A percentile compares a stretch with the other conserved stretches of the same genome.
These are phyloP conservation scores for Pyrocephalus nanus DNA, from an alignment of 2,797 vertebrate genomes.

Conservation along the genomic window DNA sequence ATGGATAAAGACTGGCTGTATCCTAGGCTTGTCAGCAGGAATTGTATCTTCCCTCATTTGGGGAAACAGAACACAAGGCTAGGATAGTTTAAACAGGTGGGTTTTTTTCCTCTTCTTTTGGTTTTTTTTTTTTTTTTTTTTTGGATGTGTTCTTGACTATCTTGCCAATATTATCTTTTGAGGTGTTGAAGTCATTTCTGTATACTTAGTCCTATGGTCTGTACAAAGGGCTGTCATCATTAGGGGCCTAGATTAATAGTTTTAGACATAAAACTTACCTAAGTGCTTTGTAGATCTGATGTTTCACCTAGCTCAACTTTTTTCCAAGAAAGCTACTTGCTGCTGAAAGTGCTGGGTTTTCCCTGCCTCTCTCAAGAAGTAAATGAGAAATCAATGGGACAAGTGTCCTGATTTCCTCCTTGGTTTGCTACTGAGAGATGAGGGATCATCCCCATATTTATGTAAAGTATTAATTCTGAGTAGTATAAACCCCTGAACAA, in stretches of 20 bases:
- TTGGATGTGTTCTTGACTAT: not conserved
- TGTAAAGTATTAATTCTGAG: not conserved
- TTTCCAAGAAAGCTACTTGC: not conserved
- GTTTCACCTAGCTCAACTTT: not conserved
- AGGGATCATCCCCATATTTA: not conserved
- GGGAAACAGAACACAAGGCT: fast-evolving
- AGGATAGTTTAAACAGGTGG: not conserved
- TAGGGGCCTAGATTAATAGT: not conserved
- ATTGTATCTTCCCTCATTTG: too few relatives aligned
- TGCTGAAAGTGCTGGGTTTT: not conserved
- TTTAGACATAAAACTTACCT: not conserved
- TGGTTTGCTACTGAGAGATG: not conserved
- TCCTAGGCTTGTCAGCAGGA: not conserved
- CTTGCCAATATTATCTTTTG: not conserved
- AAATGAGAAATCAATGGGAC: not conserved
- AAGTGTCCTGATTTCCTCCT: not conserved
- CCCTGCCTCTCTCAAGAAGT: not conserved
- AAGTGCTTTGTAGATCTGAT: not conserved
- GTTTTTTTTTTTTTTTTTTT: not conserved
- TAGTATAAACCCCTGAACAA: not conserved
- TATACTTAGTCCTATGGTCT: not conserved
- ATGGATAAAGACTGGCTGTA: not conserved
- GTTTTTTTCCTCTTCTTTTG: too few relatives aligned
- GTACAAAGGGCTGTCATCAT: not conserved
- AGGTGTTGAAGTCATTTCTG: not conserved